A percentile compares a stretch with the other conserved stretches of the same genome.
These are phyloP conservation scores for Trinectes maculatus DNA, from an alignment of 2,113 vertebrate genomes.

Conservation along the genomic window DNA sequence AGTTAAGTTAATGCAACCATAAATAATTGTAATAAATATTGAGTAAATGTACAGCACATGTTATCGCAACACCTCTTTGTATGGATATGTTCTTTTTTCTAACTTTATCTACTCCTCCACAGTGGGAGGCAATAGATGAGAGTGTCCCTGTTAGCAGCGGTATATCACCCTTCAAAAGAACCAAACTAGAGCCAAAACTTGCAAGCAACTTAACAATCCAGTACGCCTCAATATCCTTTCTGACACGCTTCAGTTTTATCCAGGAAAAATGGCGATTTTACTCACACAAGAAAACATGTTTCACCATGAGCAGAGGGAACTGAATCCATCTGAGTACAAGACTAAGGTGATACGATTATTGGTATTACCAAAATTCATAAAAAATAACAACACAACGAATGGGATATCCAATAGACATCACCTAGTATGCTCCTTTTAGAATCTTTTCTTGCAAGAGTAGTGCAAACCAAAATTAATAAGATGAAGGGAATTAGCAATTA, in stretches of 20 bases:
- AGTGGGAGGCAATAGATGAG: constrained; percentile 61
- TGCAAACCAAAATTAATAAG: constrained; percentile 69
- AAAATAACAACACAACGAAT: constrained; percentile 73
- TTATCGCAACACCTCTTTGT: constrained; percentile 80
- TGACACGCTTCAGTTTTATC: constrained; percentile 51
- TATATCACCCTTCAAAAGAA: constrained; percentile 70
- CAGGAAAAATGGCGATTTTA: constrained; percentile 69
- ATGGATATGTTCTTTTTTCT: constrained; percentile 76
- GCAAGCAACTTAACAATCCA: constrained; percentile 57
- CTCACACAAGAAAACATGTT: constrained; percentile 76
- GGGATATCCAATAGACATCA: constrained; percentile 72
- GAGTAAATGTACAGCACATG: constrained; percentile 92
- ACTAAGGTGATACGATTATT: constrained; percentile 71
- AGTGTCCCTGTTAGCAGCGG: constrained; percentile 83
- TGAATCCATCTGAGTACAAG: constrained; percentile 73
- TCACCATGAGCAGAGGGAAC: constrained; percentile 76
- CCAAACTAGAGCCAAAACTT: constrained; percentile 54
- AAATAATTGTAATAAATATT: constrained; percentile 99
- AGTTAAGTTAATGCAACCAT: constrained; percentile 95
- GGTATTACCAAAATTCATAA: constrained; percentile 66
- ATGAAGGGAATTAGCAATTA: constrained; percentile 68
- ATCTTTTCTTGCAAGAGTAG: constrained; percentile 71
- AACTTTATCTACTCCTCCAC: constrained; percentile 44
- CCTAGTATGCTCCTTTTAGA: constrained; percentile 67
- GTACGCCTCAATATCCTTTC: constrained; percentile 35